Evolutionary conservation across 1,140 invertebrate genomes (phyloP), one percentile per base, ranked within the genome.

Genomic region (Scaptodrosophila lebanonensis): DNA sequence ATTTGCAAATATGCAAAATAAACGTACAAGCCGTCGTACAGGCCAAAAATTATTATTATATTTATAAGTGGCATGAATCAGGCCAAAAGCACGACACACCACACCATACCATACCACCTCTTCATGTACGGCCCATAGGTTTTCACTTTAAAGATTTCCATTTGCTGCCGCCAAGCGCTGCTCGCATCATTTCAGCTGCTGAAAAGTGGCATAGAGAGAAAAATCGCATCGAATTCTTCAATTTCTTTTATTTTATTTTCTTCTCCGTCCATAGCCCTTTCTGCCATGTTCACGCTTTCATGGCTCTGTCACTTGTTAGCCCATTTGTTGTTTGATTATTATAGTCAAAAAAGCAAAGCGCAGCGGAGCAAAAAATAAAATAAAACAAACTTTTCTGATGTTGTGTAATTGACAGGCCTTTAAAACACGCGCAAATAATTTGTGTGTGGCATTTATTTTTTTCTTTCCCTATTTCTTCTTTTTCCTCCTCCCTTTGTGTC

Each of bases 401-500:
- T 60, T 65, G 43, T 48, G 49, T 62, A 67, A 71, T 63, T 77
- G 72, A 77, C 72, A 79, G 73, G 66, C 67, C 62, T 61, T 75
- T 70, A 70, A 76, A 70, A n/a, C 56, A 50, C 52, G 25, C 47
- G 49, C 40, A 18, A 36, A 51, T 36, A 51, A 36, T 58, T 51
- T 13, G 39, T 38, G n/a, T 50, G 56, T 51, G 42, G 56, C 38
- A 64, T 73, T 44, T 58, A 53, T 36, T 17, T 29, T n/a, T n/a
- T n/a, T n/a, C n/a, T n/a, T n/a, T n/a, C n/a, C n/a, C 7, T 53
- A 30, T 58, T 56, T 38, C 30, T 56, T 63, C 15, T 49, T 51
- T 33, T 39, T 35, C 38, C 35, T 62, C 49, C 29, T 43, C 17
- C 13, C 15, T 39, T 48, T 30, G 51, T 79, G 73, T 79, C 73